Evolutionary conservation across 1,140 invertebrate species (phyloP).

Genomic region (Cotesia glomerata): DNA sequence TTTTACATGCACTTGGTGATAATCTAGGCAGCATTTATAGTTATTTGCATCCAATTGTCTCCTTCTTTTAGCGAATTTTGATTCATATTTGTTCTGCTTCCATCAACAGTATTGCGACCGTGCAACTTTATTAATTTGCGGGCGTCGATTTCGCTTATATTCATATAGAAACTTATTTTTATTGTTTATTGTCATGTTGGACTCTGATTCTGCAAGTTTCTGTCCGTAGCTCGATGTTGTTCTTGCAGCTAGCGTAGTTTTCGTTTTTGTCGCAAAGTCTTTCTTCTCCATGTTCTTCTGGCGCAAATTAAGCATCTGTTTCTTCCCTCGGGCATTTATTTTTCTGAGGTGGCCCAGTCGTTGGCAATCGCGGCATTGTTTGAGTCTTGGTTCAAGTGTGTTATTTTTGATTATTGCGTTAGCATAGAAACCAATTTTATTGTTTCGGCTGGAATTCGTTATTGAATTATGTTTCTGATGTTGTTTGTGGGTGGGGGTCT

Average conservation of each 20-base stretch:
- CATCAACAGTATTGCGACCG: not conserved
- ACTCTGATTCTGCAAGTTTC: not conserved
- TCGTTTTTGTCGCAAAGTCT: not conserved
- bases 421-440: conserved; percentile 21
- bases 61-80: not conserved
- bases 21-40: no score
- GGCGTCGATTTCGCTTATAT: not conserved
- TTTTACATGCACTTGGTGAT: not conserved
- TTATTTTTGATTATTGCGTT: conserved; percentile 12
- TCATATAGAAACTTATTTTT: not conserved
- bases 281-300: not conserved
- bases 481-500: not conserved
- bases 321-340: conserved; percentile 4
- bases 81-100: not conserved
- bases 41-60: not conserved
- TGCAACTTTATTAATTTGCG: not conserved
- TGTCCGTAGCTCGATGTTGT: not conserved
- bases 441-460: not conserved
- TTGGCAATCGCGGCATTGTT: conserved; percentile 16
- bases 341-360: not conserved
- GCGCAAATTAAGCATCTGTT: conserved; percentile 5
- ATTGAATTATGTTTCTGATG: no score
- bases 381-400: not conserved
- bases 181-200: not conserved
- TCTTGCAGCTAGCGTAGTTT: conserved; percentile 2